Percentiles rank a stretch among this genome's conserved stretches.
Conservation (phyloP, 1,140 invertebrate genomes). For the Riptortus pedestris region DNA sequence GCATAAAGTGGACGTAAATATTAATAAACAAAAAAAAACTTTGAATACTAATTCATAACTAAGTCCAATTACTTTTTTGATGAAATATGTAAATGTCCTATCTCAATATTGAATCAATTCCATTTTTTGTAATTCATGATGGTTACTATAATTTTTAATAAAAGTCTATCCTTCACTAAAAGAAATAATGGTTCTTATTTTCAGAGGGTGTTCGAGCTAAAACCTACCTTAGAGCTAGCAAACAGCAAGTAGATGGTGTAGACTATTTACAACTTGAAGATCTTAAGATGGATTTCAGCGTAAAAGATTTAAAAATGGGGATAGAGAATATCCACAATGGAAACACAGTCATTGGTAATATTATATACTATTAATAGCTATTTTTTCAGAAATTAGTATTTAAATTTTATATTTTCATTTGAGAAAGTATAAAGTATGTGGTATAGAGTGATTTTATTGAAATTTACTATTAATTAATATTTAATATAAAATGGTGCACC, state of each 20-base stretch:
- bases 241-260: constrained; percentile 46
- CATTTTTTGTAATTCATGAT: too few relatives aligned
- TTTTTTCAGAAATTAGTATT: not conserved
- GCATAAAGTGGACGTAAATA: too few relatives aligned
- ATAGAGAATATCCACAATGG: constrained; percentile 69
- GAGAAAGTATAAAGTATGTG: not conserved
- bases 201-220: constrained; percentile 70
- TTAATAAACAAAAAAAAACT: too few relatives aligned
- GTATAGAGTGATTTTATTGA: not conserved
- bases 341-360: constrained; percentile 64
- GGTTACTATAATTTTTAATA: too few relatives aligned
- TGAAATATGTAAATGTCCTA: too few relatives aligned
- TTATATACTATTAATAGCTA: not conserved
- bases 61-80: too few relatives aligned
- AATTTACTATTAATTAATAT: too few relatives aligned
- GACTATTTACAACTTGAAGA: constrained; percentile 57
- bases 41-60: too few relatives aligned
- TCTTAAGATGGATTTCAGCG: constrained; percentile 69
- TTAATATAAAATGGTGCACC: too few relatives aligned
- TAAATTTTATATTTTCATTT: not conserved
- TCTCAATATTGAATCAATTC: too few relatives aligned
- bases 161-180: too few relatives aligned
- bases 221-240: constrained; percentile 61
- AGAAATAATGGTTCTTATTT: too few relatives aligned
- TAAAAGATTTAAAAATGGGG: constrained; percentile 67